Base-by-base conservation (phyloP, 1,140 invertebrate species). In the Ceratitis capitata region DNA sequence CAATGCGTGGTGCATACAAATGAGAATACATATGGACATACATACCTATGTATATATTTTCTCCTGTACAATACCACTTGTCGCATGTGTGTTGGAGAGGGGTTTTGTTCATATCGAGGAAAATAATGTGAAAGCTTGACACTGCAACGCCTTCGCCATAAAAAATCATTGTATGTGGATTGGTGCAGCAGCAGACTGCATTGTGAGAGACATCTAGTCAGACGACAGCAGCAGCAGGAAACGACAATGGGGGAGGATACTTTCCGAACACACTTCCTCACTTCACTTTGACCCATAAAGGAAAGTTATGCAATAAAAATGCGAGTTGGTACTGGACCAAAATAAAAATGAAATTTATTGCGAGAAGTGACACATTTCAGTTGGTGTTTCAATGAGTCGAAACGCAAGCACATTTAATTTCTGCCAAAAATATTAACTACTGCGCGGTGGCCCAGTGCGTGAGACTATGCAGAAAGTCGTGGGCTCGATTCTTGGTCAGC, bases 311-410 rank as follows among this genome's bases (percentile, higher is more conserved):
- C 26, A 78, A 78, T 47, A 45, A 47, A 78, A 45, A 42, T 19
- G 26, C 42, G 26, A 78, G 69, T 45, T 78, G 0, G 42, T 78
- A 42, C 29, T 78, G 39, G 32, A 78, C 39, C 69, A 45, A 78
- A 78, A 45, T 47, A 23, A 47, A n/a, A 78, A 78, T 47, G 39
- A 78, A 78, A 78, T 78, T 78, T 78, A 78, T 45, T 78, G 39
- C 35, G 39, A 39, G 19, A 4, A 39, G 32, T 42, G 14, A n/a
- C 9, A 78, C 19, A 39, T 35, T n/a, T 35, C 14, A 39, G 14
- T 45, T 7, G 51, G 16, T 0, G 51, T 53, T n/a, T 53, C 19
- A 53, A 5, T 53, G 51, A 53, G n/a, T 19, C n/a, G 51, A 53
- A 53, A 53, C n/a, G 14, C 19, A 23, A 56, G 23, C 51, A 23